These are phyloP conservation scores for Pammene fasciana DNA, from an alignment of 2,888 invertebrate genomes.

Conservation along the genomic window DNA sequence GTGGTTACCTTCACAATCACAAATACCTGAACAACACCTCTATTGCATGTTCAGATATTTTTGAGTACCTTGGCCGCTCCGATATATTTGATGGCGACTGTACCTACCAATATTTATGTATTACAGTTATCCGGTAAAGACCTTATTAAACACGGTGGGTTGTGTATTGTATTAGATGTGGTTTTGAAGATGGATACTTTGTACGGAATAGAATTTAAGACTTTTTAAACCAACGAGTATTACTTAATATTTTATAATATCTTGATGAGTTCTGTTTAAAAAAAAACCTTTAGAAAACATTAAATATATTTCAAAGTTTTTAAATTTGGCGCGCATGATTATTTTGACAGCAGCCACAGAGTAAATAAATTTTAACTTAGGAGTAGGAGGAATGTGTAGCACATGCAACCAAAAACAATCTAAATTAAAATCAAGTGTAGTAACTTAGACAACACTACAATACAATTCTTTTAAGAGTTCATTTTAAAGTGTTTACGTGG, in stretches of 20 bases:
- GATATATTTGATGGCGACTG: too few species aligned
- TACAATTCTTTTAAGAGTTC: neutral
- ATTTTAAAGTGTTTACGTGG: conserved; percentile 2
- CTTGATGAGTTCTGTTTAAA: neutral
- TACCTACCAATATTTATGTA: neutral
- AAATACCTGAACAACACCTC: too few species aligned
- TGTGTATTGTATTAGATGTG: conserved; percentile 1
- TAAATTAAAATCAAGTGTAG: neutral
- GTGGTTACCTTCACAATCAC: too few species aligned
- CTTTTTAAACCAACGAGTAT: conserved; percentile 37
- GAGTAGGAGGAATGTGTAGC: neutral
- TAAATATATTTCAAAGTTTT: neutral
- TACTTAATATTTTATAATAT: conserved; percentile 20
- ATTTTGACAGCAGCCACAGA: conserved; percentile 19
- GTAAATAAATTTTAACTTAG: neutral
- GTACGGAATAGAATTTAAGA: conserved; percentile 21
- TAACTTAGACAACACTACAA: neutral
- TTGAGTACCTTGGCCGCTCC: too few species aligned
- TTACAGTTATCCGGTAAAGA: neutral
- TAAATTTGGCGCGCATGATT: conserved; percentile 1
- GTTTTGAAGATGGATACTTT: conserved; percentile 14
- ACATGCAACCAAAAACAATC: conserved; percentile 6
- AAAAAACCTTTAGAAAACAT: neutral
- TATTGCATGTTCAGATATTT: too few species aligned
- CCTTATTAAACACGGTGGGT: neutral